phyloP scores from a whole-genome alignment of 2,113 vertebrate species.

The Orthonyx spaldingii region DNA sequence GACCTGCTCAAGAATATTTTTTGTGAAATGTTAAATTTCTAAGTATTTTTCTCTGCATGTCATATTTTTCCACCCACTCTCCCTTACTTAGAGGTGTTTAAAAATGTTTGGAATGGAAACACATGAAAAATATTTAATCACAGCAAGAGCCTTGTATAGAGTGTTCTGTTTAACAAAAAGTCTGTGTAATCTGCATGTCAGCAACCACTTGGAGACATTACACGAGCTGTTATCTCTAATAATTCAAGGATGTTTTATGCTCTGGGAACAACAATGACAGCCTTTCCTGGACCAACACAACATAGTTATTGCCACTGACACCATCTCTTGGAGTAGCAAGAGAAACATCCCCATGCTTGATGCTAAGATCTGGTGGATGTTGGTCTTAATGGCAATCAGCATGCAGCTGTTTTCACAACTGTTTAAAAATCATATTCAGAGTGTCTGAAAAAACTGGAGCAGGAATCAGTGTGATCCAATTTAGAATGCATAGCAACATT shows the following conservation, averaged over 20 bases:
- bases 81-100: constrained; percentile 14
- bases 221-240: not conserved
- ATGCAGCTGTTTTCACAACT: constrained; percentile 53
- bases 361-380: not conserved
- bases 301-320: not conserved
- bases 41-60: not conserved
- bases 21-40: not conserved
- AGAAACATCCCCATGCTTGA: fast-evolving
- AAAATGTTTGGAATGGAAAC: constrained; percentile 30
- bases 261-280: not conserved
- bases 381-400: not conserved
- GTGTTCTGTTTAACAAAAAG: not conserved
- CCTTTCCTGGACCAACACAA: not conserved
- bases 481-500: constrained; percentile 37
- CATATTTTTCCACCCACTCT: constrained; percentile 16
- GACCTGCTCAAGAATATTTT: not conserved
- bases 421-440: constrained; percentile 53
- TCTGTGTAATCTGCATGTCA: not conserved
- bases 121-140: constrained; percentile 53
- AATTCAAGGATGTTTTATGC: not conserved
- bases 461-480: constrained; percentile 40
- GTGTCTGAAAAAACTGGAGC: constrained; percentile 34
- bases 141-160: not conserved
- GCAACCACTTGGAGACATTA: not conserved
- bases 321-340: fast-evolving